phyloP scores from a whole-genome alignment of 2,113 vertebrate species.

The Ranitomeya variabilis region DNA sequence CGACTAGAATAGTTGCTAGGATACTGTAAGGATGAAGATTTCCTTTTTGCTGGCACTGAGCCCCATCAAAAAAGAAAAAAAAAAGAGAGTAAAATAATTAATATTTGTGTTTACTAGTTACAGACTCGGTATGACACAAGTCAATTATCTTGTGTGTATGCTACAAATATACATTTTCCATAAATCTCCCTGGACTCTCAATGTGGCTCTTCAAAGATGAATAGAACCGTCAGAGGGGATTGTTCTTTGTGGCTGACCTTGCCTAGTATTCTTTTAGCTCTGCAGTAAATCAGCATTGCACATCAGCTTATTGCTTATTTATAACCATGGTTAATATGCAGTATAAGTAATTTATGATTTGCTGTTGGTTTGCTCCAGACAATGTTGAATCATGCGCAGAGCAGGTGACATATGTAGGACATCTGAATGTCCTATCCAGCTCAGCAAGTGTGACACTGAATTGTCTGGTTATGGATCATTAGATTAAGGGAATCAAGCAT shows the following conservation, averaged over 20 bases:
- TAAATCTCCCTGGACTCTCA: slow-evolving; percentile 41
- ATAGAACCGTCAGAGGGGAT: slow-evolving; percentile 20
- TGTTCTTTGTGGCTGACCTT: slow-evolving; percentile 59
- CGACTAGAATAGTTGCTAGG: slow-evolving; percentile 68
- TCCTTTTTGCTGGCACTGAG: not conserved
- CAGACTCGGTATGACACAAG: not conserved
- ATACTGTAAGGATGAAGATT: slow-evolving; percentile 48
- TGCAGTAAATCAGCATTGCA: slow-evolving; percentile 62
- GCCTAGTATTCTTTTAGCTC: slow-evolving; percentile 54
- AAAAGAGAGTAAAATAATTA: not conserved
- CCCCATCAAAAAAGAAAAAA: fast-evolving
- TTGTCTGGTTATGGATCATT: slow-evolving; percentile 24
- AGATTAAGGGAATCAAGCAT: not conserved
- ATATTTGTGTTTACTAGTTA: not conserved
- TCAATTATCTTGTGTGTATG: slow-evolving; percentile 26
- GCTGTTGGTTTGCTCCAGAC: not conserved
- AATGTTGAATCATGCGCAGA: not conserved
- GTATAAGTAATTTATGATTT: slow-evolving; percentile 1
- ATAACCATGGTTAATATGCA: slow-evolving; percentile 50
- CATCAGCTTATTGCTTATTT: slow-evolving; percentile 62
- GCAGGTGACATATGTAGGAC: not conserved
- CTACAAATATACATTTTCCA: slow-evolving; percentile 20
- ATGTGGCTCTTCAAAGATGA: slow-evolving; percentile 36
- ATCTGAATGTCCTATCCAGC: not conserved
- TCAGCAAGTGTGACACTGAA: not conserved